Percentiles rank a stretch among this genome's conserved stretches.
phyloP scores from a whole-genome alignment of 2,888 invertebrate genomes.

The Tenthredo notha region DNA sequence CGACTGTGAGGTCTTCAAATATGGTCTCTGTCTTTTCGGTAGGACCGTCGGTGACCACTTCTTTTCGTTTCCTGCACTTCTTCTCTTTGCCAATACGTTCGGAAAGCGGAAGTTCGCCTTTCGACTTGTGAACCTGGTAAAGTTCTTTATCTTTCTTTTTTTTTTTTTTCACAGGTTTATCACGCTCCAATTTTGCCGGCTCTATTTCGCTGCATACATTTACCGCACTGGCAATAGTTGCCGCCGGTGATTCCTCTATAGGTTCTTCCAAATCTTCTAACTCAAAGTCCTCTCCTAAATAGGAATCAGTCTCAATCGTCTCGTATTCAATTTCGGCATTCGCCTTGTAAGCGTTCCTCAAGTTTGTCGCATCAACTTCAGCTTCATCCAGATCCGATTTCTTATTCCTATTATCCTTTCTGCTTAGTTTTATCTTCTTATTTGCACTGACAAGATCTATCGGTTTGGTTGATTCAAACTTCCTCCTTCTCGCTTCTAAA shows the following conservation, averaged over 20 bases:
- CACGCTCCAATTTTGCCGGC: slow-evolving; percentile 71
- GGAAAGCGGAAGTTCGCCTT: slow-evolving; percentile 69
- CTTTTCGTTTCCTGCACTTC: slow-evolving; percentile 71
- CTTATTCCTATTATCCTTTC: slow-evolving; percentile 63
- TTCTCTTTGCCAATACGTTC: slow-evolving; percentile 74
- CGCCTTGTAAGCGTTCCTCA: slow-evolving; percentile 19
- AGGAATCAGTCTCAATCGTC: slow-evolving; percentile 58
- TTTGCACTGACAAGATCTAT: slow-evolving; percentile 79
- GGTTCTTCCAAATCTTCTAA: slow-evolving; percentile 60
- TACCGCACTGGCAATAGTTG: slow-evolving; percentile 52
- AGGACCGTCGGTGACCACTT: slow-evolving; percentile 60
- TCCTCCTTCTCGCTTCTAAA: slow-evolving; percentile 79
- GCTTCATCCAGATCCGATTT: slow-evolving; percentile 50
- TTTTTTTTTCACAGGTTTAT: slow-evolving; percentile 74
- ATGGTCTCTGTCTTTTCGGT: slow-evolving; percentile 62
- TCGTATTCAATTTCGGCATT: slow-evolving; percentile 57
- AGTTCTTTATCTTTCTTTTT: slow-evolving; percentile 78
- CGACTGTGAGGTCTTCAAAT: slow-evolving; percentile 68
- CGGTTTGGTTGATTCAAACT: slow-evolving; percentile 79
- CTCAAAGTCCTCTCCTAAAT: slow-evolving; percentile 62
- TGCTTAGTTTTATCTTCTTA: slow-evolving; percentile 77
- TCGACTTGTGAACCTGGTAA: slow-evolving; percentile 78
- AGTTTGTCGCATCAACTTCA: slow-evolving; percentile 53
- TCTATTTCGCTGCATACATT: slow-evolving; percentile 65
- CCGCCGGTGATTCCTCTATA: slow-evolving; percentile 58